Evolutionary conservation across 2,113 vertebrate species (phyloP), one percentile per base, ranked within the genome.

Genomic region (Sinocyclocheilus grahami): DNA sequence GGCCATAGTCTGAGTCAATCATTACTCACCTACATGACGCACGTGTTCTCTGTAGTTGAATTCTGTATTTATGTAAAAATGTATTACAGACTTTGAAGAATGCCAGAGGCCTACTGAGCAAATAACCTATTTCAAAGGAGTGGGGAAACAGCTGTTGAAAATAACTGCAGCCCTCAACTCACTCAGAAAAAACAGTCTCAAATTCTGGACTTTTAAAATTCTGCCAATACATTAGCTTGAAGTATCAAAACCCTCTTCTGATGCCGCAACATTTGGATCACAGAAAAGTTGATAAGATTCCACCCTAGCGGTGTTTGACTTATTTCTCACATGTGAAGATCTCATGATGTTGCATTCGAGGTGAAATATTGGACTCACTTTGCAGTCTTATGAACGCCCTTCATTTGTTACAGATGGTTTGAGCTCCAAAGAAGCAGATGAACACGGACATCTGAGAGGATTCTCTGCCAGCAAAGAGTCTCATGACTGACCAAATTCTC

Each of bases 331-430:
- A 65, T 27, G 42, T 37, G 16, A 33, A 71, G 39, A 65, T 30
- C 12, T n/a, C 53, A 60, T 60, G 42, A 53, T 71, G 9, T 22
- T 83, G 0, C 46, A 53, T 69, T 55, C 0, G 5, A 53, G 24
- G 65, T 71, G 65, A 83, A 69, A 67, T 37, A 83, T 53, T 71
- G 27, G 63, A 30, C 60, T 82, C 62, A 33, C 62, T 27, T 18
- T 20, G 16, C 33, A 27, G 78, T 42, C 62, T 69, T 72, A 18
- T 39, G 20, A 83, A 74, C 24, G 13, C 82, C 62, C 63, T 58
- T 74, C 33, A 85, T 79, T 85, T 30, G 37, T 58, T 78, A 79
- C 74, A 86, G 79, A 86, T 84, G 88, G n/a, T 20, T 83, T 79
- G 51, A 72, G 42, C 83, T 87, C 58, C 37, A 12, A 78, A 78